phyloP scores from a whole-genome alignment of 2,113 vertebrate species.

The Tragulus kanchil region DNA sequence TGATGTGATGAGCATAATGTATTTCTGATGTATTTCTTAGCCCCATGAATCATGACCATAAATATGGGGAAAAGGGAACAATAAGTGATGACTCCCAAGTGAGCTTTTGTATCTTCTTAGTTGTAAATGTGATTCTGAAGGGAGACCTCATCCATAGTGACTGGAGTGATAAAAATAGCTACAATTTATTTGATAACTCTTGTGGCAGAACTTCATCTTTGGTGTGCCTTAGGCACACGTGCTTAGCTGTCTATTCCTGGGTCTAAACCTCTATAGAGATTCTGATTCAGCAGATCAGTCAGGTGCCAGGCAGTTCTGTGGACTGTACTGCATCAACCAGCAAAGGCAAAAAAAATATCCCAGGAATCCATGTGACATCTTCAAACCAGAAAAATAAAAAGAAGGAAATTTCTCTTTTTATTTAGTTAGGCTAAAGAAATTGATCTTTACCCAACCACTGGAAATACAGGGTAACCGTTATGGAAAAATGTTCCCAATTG shows the following conservation, averaged over 20 bases:
- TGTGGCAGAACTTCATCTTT: background rate
- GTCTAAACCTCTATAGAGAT: background rate
- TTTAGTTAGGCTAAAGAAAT: background rate
- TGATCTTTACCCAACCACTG: background rate
- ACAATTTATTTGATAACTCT: background rate
- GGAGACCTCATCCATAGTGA: background rate
- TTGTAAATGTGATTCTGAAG: background rate
- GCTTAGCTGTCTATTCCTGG: background rate
- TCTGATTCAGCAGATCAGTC: background rate
- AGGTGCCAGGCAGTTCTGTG: background rate
- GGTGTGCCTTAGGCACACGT: background rate
- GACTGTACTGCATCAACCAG: background rate
- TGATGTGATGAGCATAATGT: background rate
- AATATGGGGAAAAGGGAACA: background rate
- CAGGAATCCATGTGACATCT: background rate
- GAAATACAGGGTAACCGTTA: constrained; percentile 1
- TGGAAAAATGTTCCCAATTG: background rate
- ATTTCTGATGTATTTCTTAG: background rate
- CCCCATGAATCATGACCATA: background rate
- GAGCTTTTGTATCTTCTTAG: background rate
- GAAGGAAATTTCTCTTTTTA: background rate
- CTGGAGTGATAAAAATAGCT: background rate
- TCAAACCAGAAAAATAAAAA: background rate
- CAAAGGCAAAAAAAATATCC: constrained; percentile 19
- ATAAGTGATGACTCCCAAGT: background rate